Conservation (phyloP, 2,888 invertebrate genomes). For the Elysia crispata region DNA sequence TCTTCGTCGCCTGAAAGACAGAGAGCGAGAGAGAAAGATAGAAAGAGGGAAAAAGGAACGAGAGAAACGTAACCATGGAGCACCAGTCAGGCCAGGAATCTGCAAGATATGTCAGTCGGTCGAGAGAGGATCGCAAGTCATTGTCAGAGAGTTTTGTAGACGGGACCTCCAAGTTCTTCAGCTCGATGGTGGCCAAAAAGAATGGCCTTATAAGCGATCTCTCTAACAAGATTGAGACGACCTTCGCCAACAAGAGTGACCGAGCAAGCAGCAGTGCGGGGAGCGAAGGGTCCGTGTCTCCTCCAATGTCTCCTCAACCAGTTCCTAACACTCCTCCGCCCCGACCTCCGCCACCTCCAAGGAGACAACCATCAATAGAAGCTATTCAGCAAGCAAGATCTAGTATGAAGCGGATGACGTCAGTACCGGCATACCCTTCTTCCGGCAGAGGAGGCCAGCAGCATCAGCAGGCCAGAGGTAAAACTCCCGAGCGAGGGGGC, state of each 20-base stretch:
- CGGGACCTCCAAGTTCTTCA: slow-evolving; percentile 72
- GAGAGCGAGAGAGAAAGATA: neutral
- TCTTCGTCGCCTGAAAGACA: neutral
- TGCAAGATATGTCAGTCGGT: neutral
- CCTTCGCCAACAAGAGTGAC: slow-evolving; percentile 60
- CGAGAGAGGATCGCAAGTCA: slow-evolving; percentile 50
- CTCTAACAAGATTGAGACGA: slow-evolving; percentile 72
- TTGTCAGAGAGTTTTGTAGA: slow-evolving; percentile 64
- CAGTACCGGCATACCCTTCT: slow-evolving; percentile 51
- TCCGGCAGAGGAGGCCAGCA: slow-evolving; percentile 37
- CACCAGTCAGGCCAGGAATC: neutral
- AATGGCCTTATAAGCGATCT: slow-evolving; percentile 73
- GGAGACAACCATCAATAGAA: slow-evolving; percentile 41
- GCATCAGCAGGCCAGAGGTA: neutral
- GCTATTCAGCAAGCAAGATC: no score
- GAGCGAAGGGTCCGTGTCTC: slow-evolving; percentile 50
- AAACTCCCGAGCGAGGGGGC: no score
- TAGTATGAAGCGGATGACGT: slow-evolving; percentile 49
- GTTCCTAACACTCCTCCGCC: slow-evolving; percentile 32
- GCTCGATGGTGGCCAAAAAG: slow-evolving; percentile 72
- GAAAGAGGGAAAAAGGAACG: neutral
- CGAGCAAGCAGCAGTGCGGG: slow-evolving; percentile 58
- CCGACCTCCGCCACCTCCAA: slow-evolving; percentile 45
- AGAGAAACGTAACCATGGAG: neutral
- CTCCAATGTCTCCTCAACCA: slow-evolving; percentile 38